Evolutionary conservation across 2,113 vertebrate species (phyloP).

Genomic region (Anhinga rufa): DNA sequence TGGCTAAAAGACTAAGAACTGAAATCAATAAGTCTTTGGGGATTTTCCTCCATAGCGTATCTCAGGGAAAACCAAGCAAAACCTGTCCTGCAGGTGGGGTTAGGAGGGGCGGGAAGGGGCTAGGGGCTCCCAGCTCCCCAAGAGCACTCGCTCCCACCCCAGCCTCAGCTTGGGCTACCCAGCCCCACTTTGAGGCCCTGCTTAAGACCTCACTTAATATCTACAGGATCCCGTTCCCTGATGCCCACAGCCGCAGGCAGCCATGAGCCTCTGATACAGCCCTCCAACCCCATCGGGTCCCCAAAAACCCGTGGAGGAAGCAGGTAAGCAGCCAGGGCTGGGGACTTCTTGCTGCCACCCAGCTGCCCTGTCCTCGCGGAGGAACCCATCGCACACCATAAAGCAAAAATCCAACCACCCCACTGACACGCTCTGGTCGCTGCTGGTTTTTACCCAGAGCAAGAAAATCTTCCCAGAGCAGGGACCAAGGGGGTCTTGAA

Average conservation of each 20-base stretch:
- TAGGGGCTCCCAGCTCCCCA: neutral
- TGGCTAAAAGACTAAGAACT: neutral
- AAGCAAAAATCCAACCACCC: neutral
- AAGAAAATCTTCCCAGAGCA: rapidly evolving
- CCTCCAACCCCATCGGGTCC: neutral
- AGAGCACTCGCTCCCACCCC: neutral
- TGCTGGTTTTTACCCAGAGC: neutral
- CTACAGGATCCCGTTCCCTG: neutral
- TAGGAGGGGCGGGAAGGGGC: neutral
- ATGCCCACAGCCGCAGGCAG: neutral
- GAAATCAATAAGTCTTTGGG: neutral
- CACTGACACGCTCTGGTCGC: rapidly evolving
- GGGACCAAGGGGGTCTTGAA: neutral
- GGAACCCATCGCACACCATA: neutral
- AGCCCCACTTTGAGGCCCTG: neutral
- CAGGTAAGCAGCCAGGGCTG: neutral
- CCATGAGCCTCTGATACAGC: neutral
- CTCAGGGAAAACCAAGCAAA: neutral
- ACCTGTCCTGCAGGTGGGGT: rapidly evolving
- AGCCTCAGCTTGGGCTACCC: neutral
- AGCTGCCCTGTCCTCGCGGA: rapidly evolving
- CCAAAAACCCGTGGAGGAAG: neutral
- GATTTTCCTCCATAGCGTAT: neutral
- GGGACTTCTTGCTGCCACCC: no score
- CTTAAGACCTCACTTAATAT: neutral